Conservation (phyloP, 2,888 invertebrate species). For the Nephrotoma guestfalica region DNA sequence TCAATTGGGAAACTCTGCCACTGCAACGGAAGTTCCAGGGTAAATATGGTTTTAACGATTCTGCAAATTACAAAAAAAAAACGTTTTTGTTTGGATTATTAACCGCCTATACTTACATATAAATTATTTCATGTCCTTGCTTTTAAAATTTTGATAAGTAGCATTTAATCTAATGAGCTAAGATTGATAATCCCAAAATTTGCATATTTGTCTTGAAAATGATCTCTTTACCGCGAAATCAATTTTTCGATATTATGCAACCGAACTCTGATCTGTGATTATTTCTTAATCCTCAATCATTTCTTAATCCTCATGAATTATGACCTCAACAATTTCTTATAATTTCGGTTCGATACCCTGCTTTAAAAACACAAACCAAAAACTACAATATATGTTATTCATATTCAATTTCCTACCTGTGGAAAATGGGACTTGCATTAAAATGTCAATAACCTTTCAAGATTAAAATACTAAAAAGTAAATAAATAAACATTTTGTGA, state of each 20-base stretch:
- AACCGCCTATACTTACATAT: no score
- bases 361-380: background rate
- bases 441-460: slow-evolving; percentile 3
- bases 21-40: no score
- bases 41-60: no score
- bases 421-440: background rate
- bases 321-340: background rate
- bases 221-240: background rate
- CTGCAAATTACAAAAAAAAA: no score
- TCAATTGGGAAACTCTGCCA: no score
- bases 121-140: no score
- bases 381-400: background rate
- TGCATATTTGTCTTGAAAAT: no score
- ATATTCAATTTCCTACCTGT: background rate
- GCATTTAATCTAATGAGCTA: no score
- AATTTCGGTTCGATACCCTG: background rate
- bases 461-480: background rate
- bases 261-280: background rate
- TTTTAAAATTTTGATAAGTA: no score
- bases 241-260: background rate
- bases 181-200: no score
- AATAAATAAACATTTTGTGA: background rate
- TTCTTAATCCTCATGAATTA: background rate
- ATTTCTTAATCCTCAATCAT: background rate
- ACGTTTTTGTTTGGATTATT: no score